These are phyloP conservation scores for Ceratosolen solmsi DNA, from an alignment of 1,140 invertebrate genomes.

Conservation along the genomic window DNA sequence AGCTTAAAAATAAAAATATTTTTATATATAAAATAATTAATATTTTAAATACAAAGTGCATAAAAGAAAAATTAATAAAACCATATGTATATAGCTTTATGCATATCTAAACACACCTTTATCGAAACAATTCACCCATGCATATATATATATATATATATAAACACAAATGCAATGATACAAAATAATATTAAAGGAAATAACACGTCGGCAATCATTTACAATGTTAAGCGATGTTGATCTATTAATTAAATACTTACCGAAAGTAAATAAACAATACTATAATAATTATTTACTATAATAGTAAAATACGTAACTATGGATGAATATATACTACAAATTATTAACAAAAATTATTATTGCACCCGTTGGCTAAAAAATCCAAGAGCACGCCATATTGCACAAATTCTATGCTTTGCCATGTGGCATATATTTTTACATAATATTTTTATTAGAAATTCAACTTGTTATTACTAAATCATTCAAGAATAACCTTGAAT, in stretches of 20 bases:
- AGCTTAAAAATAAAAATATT: too few species aligned
- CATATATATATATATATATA: too few species aligned
- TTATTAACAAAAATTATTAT: neutral
- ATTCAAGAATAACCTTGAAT: too few species aligned
- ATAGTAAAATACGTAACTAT: neutral
- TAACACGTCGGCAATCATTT: slow-evolving; percentile 56
- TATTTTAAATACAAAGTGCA: too few species aligned
- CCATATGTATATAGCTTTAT: too few species aligned
- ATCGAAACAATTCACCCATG: too few species aligned
- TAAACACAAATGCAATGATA: too few species aligned
- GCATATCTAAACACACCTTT: too few species aligned
- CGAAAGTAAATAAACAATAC: neutral
- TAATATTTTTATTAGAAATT: neutral
- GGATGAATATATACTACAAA: neutral
- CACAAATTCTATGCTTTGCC: slow-evolving; percentile 29
- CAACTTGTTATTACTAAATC: too few species aligned
- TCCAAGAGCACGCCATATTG: slow-evolving; percentile 24
- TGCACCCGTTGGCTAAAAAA: neutral
- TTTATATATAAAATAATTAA: too few species aligned
- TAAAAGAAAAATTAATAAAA: too few species aligned
- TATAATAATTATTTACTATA: neutral
- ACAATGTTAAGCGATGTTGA: slow-evolving; percentile 41
- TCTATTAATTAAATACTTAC: slow-evolving; percentile 16
- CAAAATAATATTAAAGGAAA: slow-evolving; percentile 24
- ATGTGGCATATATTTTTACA: neutral